A percentile compares a stretch with the other conserved stretches of the same genome.
Conservation (phyloP, 2,797 vertebrate genomes). For the Sebastiscus tertius region DNA sequence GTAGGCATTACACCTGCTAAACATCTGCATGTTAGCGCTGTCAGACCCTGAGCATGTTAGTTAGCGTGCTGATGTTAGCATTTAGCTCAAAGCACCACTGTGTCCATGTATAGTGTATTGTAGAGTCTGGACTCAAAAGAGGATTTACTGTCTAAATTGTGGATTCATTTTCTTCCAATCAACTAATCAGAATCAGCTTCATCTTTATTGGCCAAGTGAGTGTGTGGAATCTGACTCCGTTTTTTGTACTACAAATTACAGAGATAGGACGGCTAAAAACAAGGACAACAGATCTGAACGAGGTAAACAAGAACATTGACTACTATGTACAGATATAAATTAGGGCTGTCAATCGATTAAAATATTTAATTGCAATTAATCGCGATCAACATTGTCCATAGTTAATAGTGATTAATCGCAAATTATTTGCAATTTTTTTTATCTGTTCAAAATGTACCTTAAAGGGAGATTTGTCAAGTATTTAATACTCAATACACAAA, state of each 20-base stretch:
- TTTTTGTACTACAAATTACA: background rate
- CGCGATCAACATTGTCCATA: too few relatives aligned
- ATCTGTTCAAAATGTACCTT: too few relatives aligned
- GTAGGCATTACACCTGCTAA: background rate
- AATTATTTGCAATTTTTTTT: too few relatives aligned
- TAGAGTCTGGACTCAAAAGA: background rate
- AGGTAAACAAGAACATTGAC: background rate
- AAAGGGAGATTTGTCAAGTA: too few relatives aligned
- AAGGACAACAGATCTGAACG: background rate
- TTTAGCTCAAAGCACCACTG: background rate
- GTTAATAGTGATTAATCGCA: too few relatives aligned
- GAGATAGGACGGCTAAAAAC: background rate
- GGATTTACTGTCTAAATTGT: background rate
- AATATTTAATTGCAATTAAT: too few relatives aligned
- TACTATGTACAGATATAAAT: too few relatives aligned
- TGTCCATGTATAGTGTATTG: background rate
- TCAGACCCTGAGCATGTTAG: background rate
- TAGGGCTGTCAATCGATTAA: too few relatives aligned
- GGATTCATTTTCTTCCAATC: background rate
- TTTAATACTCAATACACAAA: too few relatives aligned
- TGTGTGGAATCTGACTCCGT: background rate
- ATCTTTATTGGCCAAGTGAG: background rate
- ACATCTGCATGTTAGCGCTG: background rate
- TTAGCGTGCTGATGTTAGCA: background rate
- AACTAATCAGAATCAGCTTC: background rate